phyloP scores from a whole-genome alignment of 2,113 vertebrate species.

The Cyanoramphus novaezelandiae region DNA sequence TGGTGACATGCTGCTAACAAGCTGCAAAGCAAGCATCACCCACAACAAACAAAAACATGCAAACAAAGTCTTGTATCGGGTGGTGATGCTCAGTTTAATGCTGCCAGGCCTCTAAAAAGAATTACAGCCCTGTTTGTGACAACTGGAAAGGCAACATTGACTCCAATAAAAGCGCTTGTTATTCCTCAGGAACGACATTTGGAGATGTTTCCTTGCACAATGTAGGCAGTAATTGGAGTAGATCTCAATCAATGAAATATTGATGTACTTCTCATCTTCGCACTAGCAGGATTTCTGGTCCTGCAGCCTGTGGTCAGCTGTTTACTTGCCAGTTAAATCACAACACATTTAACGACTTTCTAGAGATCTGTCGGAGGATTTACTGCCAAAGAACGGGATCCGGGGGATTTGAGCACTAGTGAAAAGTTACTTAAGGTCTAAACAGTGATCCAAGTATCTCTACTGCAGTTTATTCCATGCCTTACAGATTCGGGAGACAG shows the following conservation, averaged over 20 bases:
- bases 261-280: constrained; percentile 13
- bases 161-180: constrained; percentile 42
- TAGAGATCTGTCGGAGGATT: background rate
- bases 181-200: constrained; percentile 40
- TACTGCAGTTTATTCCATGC: background rate
- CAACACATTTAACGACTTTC: background rate
- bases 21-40: constrained; percentile 38
- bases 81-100: constrained; percentile 32
- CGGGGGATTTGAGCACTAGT: constrained; percentile 45
- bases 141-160: background rate
- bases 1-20: constrained; percentile 52
- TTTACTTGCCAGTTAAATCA: background rate
- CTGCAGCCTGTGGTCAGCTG: background rate
- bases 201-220: constrained; percentile 48
- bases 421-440: constrained; percentile 44
- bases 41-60: constrained; percentile 49
- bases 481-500: background rate
- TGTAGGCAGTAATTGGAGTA: constrained; percentile 8
- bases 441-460: background rate
- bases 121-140: constrained; percentile 47
- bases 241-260: constrained; percentile 55
- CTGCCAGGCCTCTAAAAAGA: constrained; percentile 63
- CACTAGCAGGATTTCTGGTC: background rate
- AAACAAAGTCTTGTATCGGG: constrained; percentile 1
- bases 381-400: constrained; percentile 23